Percentiles rank a stretch among this genome's conserved stretches.
phyloP scores from a whole-genome alignment of 2,113 vertebrate genomes.

The Passer montanus region DNA sequence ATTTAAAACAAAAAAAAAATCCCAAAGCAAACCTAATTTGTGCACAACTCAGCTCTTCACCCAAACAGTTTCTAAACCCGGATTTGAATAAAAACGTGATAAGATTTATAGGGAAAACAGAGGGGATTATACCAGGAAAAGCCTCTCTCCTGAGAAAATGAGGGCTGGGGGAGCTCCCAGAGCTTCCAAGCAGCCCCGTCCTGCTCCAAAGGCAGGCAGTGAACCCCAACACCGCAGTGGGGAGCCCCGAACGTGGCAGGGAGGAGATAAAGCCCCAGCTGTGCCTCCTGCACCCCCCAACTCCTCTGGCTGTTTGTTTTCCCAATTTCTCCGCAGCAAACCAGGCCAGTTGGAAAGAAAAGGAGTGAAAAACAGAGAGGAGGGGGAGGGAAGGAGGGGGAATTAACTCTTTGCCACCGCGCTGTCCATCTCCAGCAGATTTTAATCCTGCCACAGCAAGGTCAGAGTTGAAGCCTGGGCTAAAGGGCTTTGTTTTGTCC shows the following conservation, averaged over 20 bases:
- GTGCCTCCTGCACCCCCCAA: neutral
- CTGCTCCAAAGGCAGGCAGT: accelerated
- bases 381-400: neutral
- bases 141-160: neutral
- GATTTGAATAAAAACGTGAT: neutral
- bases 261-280: neutral
- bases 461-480: constrained; percentile 32
- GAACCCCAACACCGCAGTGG: accelerated
- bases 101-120: neutral
- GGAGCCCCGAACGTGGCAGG: accelerated
- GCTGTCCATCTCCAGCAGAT: neutral
- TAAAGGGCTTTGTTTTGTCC: constrained; percentile 25
- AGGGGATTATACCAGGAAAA: neutral
- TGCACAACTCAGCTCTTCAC: neutral
- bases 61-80: neutral
- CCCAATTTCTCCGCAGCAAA: constrained; percentile 40
- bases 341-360: constrained; percentile 48
- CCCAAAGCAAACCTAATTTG: neutral
- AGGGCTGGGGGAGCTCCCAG: accelerated
- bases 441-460: constrained; percentile 22
- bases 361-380: neutral
- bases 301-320: neutral
- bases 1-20: too few relatives aligned
- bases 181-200: accelerated
- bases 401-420: constrained; percentile 41